phyloP scores from a whole-genome alignment of 2,113 vertebrate species.

The Protomyctophum bolini region DNA sequence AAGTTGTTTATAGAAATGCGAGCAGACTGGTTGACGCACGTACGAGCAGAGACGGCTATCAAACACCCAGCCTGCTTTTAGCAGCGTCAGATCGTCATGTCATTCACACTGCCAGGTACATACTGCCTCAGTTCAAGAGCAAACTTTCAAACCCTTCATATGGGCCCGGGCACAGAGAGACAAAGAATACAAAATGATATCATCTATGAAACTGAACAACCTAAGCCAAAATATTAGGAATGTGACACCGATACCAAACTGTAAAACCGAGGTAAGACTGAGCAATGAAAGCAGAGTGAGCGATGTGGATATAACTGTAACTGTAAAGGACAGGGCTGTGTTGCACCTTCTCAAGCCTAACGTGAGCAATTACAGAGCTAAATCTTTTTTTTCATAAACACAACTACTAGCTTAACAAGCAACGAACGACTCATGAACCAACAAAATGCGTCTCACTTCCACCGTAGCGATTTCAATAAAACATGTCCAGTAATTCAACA shows the following conservation, averaged over 20 bases:
- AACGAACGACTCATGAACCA: not conserved
- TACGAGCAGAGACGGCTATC: constrained; percentile 30
- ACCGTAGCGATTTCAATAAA: no score
- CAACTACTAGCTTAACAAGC: no score
- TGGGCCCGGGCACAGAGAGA: constrained; percentile 20
- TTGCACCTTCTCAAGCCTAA: not conserved
- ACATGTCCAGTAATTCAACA: no score
- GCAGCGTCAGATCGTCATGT: constrained; percentile 21
- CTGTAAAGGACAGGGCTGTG: not conserved
- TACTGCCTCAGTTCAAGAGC: constrained; percentile 17
- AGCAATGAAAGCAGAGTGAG: no score
- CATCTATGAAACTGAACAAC: no score
- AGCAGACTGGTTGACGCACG: constrained; percentile 10
- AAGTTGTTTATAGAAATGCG: constrained; percentile 48
- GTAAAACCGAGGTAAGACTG: not conserved
- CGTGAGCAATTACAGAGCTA: not conserved
- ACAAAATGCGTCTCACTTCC: not conserved
- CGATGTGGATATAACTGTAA: not conserved
- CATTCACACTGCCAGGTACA: constrained; percentile 22
- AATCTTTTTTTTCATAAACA: no score
- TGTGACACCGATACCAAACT: no score
- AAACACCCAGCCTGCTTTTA: constrained; percentile 25
- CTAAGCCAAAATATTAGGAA: no score
- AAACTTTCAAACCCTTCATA: not conserved
- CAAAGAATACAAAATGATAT: not conserved